A percentile compares a stretch with the other conserved stretches of the same genome.
Conservation (phyloP, 1,140 invertebrate species). For the Solenopsis invicta region DNA sequence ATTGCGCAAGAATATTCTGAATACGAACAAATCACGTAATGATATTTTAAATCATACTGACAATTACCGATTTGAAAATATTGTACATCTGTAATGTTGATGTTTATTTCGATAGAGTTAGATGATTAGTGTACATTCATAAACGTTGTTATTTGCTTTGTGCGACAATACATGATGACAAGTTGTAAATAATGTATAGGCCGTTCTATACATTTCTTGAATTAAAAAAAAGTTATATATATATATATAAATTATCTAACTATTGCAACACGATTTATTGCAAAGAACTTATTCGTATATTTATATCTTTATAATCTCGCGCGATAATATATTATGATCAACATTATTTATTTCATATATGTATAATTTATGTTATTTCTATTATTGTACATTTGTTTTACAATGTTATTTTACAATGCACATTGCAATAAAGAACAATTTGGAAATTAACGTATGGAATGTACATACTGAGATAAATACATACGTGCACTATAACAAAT, state of each 20-base stretch:
- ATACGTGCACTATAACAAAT: slow-evolving; percentile 21
- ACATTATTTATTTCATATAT: slow-evolving; percentile 66
- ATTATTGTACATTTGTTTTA: slow-evolving; percentile 40
- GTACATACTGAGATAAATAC: slow-evolving; percentile 22
- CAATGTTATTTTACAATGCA: slow-evolving; percentile 20
- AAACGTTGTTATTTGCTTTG: slow-evolving; percentile 28
- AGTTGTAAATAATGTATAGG: slow-evolving; percentile 71
- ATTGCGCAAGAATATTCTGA: slow-evolving; percentile 8
- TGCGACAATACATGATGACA: slow-evolving; percentile 41
- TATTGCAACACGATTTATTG: slow-evolving; percentile 19
- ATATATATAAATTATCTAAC: slow-evolving; percentile 43
- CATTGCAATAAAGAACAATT: background rate
- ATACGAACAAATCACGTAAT: slow-evolving; percentile 18
- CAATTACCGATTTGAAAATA: background rate
- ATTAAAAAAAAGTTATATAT: slow-evolving; percentile 45
- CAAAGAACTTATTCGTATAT: slow-evolving; percentile 48
- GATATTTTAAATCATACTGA: slow-evolving; percentile 36
- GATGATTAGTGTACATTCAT: slow-evolving; percentile 22
- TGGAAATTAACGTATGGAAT: slow-evolving; percentile 44
- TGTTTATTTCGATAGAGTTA: slow-evolving; percentile 6
- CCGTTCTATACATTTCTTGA: slow-evolving; percentile 12
- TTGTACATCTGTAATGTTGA: slow-evolving; percentile 16
- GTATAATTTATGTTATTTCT: slow-evolving; percentile 16
- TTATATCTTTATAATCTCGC: slow-evolving; percentile 34
- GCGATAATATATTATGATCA: slow-evolving; percentile 34